Conservation (phyloP, 1,140 invertebrate genomes). For the Drosophila elegans region DNA sequence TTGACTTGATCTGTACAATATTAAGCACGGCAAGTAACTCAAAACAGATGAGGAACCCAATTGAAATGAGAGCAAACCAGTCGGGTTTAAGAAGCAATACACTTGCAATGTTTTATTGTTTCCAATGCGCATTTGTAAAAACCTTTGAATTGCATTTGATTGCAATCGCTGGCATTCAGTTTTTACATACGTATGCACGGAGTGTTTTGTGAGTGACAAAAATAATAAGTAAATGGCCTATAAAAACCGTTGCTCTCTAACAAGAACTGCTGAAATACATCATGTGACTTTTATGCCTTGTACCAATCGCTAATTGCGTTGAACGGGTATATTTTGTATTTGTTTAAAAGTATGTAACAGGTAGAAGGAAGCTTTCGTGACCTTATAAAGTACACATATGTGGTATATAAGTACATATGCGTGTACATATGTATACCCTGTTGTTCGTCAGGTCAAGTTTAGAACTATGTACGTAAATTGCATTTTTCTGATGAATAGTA, state of each 20-base stretch:
- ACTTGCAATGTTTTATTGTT: not conserved
- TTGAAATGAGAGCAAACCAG: not conserved
- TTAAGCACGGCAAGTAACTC: not conserved
- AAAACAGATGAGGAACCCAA: not conserved
- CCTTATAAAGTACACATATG: not conserved
- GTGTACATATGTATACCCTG: not conserved
- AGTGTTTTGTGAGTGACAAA: not conserved
- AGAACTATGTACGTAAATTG: not conserved
- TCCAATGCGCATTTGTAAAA: not conserved
- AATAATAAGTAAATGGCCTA: not conserved
- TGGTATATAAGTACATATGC: not conserved
- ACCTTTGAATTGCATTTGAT: not conserved
- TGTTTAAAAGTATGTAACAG: not conserved
- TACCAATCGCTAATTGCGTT: not conserved
- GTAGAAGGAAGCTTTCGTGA: not conserved
- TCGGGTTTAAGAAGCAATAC: not conserved
- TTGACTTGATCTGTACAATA: not conserved
- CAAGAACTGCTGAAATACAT: not conserved
- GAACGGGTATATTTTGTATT: not conserved
- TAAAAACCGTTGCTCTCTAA: not conserved
- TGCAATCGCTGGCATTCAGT: not conserved
- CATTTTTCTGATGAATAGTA: not conserved
- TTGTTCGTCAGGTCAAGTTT: too few species aligned
- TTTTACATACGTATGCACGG: not conserved
- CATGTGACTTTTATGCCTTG: not conserved